phyloP scores from a whole-genome alignment of 2,888 invertebrate species.

The Cephalotes varians region DNA sequence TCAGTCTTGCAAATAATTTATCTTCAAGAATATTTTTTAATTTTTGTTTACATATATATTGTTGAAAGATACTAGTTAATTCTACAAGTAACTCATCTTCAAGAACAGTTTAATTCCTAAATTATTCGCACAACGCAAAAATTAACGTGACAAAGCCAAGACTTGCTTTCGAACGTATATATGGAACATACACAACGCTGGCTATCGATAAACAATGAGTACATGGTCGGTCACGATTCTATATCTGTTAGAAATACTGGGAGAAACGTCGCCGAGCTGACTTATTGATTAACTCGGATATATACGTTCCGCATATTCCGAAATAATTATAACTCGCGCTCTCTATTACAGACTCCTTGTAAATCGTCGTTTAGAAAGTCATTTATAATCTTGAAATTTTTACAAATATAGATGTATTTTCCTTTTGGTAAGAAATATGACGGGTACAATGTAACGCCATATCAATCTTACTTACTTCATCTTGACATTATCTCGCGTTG shows the following conservation, averaged over 20 bases:
- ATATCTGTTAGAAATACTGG: conserved; percentile 17
- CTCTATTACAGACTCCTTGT: background rate
- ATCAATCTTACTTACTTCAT: conserved; percentile 1
- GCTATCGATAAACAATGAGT: conserved; percentile 23
- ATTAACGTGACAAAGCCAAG: background rate
- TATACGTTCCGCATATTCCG: background rate
- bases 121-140: background rate
- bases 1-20: background rate
- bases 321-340: conserved; percentile 23
- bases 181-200: conserved; percentile 8
- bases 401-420: background rate
- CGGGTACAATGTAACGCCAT: background rate
- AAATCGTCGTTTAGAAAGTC: background rate
- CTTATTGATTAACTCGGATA: conserved; percentile 38
- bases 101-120: background rate
- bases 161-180: conserved; percentile 8
- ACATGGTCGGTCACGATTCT: conserved; percentile 31
- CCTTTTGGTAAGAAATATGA: background rate
- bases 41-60: background rate
- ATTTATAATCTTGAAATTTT: background rate
- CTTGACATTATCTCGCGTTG: background rate
- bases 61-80: no score
- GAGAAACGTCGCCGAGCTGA: background rate
- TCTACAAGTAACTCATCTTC: background rate
- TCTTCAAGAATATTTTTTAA: background rate